Evolutionary conservation across 2,113 vertebrate genomes (phyloP).

Genomic region (Pantherophis guttatus): DNA sequence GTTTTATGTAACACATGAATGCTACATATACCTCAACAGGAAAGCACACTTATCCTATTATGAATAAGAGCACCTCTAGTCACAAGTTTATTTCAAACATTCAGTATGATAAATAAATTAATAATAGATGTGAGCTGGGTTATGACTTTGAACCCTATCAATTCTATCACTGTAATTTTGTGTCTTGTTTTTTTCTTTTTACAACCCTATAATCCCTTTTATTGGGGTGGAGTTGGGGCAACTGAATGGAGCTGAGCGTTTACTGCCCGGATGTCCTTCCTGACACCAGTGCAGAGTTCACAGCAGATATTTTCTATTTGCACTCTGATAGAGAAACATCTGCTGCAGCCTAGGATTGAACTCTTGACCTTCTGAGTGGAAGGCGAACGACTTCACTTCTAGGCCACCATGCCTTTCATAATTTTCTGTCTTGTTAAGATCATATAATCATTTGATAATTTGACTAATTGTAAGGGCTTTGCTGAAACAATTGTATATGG

Average conservation of each 20-base stretch:
- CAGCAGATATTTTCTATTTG: neutral
- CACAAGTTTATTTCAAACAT: neutral
- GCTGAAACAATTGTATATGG: neutral
- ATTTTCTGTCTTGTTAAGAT: neutral
- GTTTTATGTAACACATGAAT: neutral
- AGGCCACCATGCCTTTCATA: neutral
- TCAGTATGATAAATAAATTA: neutral
- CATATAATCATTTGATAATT: slow-evolving; percentile 5
- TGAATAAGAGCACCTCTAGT: neutral
- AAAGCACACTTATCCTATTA: neutral
- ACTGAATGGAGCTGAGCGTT: neutral
- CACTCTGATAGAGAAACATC: neutral
- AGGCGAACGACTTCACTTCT: neutral
- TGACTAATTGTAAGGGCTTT: slow-evolving; percentile 3
- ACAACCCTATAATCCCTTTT: neutral
- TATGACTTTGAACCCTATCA: neutral
- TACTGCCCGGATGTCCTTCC: neutral
- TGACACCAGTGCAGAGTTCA: neutral
- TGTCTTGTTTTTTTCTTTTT: neutral
- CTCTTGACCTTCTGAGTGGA: neutral
- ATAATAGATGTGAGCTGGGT: neutral
- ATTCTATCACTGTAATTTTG: neutral
- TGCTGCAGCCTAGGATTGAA: neutral
- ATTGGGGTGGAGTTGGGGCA: neutral
- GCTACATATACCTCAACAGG: neutral